These are phyloP conservation scores for Prenolepis imparis DNA, from an alignment of 2,888 invertebrate species.

Conservation along the genomic window DNA sequence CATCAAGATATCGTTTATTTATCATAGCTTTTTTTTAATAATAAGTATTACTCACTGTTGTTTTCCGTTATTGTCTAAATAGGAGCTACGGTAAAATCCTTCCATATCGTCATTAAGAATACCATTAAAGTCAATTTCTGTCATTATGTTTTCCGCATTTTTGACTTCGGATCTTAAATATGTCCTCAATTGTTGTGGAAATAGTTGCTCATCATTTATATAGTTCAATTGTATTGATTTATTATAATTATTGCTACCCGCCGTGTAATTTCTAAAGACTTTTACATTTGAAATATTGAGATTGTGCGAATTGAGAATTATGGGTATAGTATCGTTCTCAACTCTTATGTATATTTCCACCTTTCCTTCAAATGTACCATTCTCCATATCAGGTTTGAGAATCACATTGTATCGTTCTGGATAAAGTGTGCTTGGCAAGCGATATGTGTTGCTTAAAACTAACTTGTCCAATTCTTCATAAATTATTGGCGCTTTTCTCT, in stretches of 20 bases:
- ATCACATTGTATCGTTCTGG: conserved; percentile 69
- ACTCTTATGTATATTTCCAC: conserved; percentile 86
- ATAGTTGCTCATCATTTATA: not conserved
- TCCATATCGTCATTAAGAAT: conserved; percentile 88
- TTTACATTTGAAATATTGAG: conserved; percentile 80
- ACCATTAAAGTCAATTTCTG: conserved; percentile 87
- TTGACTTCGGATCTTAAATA: conserved; percentile 83
- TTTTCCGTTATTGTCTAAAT: conserved; percentile 81
- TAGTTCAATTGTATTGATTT: conserved; percentile 6
- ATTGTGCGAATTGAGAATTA: conserved; percentile 87
- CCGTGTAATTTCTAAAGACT: conserved; percentile 37
- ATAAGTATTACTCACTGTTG: conserved; percentile 86
- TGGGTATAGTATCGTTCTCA: conserved; percentile 76
- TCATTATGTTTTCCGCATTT: conserved; percentile 79
- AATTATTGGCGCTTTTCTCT: conserved; percentile 70
- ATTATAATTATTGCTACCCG: not conserved
- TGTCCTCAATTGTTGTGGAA: conserved; percentile 87
- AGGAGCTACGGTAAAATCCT: conserved; percentile 90
- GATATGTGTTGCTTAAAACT: conserved; percentile 83
- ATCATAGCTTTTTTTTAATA: not conserved
- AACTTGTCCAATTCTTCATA: conserved; percentile 74
- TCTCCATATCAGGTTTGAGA: conserved; percentile 85
- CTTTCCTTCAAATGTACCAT: conserved; percentile 86
- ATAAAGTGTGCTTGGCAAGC: conserved; percentile 87
- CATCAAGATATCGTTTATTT: not conserved